Evolutionary conservation across 2,113 vertebrate species (phyloP).

Genomic region (Heteronetta atricapilla): DNA sequence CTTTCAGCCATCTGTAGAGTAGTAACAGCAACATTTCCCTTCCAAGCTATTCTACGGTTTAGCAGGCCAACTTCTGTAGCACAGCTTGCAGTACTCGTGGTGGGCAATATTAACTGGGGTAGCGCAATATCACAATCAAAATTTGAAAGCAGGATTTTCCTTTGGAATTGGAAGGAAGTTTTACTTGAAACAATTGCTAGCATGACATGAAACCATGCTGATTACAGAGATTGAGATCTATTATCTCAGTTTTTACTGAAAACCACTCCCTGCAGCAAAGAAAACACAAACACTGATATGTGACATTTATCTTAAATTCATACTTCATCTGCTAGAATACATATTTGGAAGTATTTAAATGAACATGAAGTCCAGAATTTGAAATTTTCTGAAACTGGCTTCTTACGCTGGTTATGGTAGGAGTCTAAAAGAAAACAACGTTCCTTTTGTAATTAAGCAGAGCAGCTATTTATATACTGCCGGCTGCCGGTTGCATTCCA

Average conservation of each 20-base stretch:
- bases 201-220: neutral
- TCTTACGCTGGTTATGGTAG: neutral
- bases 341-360: neutral
- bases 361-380: neutral
- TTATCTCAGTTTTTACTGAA: neutral
- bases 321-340: neutral
- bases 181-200: neutral
- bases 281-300: neutral
- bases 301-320: neutral
- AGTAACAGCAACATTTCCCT: neutral
- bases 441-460: conserved; percentile 51
- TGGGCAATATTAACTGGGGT: neutral
- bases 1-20: neutral
- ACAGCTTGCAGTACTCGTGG: neutral
- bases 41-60: neutral
- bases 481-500: neutral
- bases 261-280: neutral
- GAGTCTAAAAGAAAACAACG: neutral
- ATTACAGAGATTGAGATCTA: neutral
- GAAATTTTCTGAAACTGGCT: neutral
- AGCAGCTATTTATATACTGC: conserved; percentile 34
- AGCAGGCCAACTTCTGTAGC: fast-evolving
- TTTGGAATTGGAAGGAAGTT: neutral
- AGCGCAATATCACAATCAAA: neutral
- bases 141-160: neutral